These are phyloP conservation scores for Notamacropus eugenii DNA, from an alignment of 2,797 vertebrate species.

Conservation along the genomic window DNA sequence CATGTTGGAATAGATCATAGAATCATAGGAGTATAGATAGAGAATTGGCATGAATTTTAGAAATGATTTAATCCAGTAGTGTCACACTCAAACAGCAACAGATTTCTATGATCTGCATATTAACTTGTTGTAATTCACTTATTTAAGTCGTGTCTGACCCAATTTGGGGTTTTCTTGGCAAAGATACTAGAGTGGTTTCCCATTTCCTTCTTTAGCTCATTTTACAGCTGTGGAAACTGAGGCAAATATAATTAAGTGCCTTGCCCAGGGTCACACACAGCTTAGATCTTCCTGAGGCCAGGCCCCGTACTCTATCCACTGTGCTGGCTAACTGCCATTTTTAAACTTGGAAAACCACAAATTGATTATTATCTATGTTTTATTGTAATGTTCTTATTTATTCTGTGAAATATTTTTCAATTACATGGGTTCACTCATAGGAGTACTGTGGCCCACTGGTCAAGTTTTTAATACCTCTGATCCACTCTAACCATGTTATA, in stretches of 20 bases:
- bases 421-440: too few relatives aligned
- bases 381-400: background rate
- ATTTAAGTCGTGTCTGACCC: background rate
- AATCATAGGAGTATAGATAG: background rate
- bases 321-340: background rate
- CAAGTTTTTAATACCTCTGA: too few relatives aligned
- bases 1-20: background rate
- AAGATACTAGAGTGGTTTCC: background rate
- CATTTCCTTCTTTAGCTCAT: background rate
- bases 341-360: background rate
- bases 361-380: background rate
- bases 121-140: background rate
- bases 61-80: background rate
- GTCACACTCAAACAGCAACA: too few relatives aligned
- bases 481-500: too few relatives aligned
- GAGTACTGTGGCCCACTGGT: too few relatives aligned
- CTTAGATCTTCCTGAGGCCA: background rate
- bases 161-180: background rate
- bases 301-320: background rate
- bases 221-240: background rate
- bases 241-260: background rate
- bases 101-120: background rate
- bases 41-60: background rate
- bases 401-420: background rate
- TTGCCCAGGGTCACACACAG: background rate